These are phyloP conservation scores for Drosophila persimilis DNA, from an alignment of 1,140 invertebrate species.

Conservation along the genomic window DNA sequence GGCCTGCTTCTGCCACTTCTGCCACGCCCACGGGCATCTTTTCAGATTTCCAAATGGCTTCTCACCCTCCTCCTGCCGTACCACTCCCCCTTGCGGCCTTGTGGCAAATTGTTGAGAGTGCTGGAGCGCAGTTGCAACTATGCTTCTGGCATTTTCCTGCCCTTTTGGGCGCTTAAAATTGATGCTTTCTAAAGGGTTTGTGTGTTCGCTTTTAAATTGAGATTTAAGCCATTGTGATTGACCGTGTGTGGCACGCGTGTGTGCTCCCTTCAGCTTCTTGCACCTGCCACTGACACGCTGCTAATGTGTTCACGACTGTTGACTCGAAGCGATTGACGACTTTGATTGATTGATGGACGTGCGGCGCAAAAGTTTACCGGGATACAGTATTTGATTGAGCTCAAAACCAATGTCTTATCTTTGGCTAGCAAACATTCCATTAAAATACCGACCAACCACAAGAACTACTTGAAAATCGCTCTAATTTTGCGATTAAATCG, in stretches of 20 bases:
- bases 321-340: slow-evolving; percentile 22
- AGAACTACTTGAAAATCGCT: too few relatives aligned
- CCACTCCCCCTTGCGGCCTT: slow-evolving; percentile 4
- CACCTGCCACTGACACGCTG: slow-evolving; percentile 26
- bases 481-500: too few relatives aligned
- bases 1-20: slow-evolving; percentile 44
- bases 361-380: slow-evolving; percentile 14
- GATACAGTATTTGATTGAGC: slow-evolving; percentile 20
- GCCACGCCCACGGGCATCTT: slow-evolving; percentile 41
- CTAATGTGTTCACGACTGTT: slow-evolving; percentile 36
- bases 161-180: slow-evolving; percentile 29
- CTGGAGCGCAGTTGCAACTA: neutral
- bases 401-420: slow-evolving; percentile 26
- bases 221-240: slow-evolving; percentile 1
- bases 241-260: slow-evolving; percentile 15
- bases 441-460: too few relatives aligned
- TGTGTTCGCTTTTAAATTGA: neutral
- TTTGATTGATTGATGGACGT: slow-evolving; percentile 35
- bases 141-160: slow-evolving; percentile 18
- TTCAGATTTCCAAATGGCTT: slow-evolving; percentile 1
- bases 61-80: neutral
- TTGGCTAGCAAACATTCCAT: neutral
- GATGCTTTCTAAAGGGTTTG: neutral
- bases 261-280: too few relatives aligned
- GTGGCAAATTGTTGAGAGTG: slow-evolving; percentile 45